Conservation (phyloP, 2,797 vertebrate species). For the Spea hammondii region DNA sequence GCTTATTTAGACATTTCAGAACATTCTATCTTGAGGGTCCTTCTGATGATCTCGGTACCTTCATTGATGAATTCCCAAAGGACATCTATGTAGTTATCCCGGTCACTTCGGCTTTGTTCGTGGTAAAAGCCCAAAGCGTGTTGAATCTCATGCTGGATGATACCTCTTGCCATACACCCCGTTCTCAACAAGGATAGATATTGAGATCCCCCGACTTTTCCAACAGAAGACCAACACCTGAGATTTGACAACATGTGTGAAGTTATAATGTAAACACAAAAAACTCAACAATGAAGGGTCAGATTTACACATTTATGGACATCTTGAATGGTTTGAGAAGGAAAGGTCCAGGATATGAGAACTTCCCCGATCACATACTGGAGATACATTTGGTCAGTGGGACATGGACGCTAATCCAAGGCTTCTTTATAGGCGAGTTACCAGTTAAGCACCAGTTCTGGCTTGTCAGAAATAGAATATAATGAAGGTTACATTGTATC, state of each 20-base stretch:
- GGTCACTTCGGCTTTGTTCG: constrained; percentile 72
- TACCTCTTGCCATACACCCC: constrained; percentile 34
- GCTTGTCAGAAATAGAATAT: no score
- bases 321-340: background rate
- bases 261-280: background rate
- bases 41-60: background rate
- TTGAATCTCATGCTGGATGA: constrained; percentile 70
- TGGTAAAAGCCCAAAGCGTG: constrained; percentile 73
- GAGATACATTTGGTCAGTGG: background rate
- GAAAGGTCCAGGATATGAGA: background rate
- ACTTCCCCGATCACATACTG: no score
- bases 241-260: background rate
- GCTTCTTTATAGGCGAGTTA: no score
- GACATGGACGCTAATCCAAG: background rate
- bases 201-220: constrained; percentile 16
- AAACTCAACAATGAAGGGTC: background rate
- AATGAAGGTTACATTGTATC: background rate
- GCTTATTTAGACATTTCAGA: no score
- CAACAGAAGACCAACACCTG: constrained; percentile 44
- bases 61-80: constrained; percentile 44
- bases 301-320: background rate
- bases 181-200: constrained; percentile 14
- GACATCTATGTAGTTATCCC: constrained; percentile 61
- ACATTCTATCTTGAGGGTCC: background rate
- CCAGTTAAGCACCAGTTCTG: no score